Conservation (phyloP, 2,888 invertebrate genomes). For the Acronicta psi region DNA sequence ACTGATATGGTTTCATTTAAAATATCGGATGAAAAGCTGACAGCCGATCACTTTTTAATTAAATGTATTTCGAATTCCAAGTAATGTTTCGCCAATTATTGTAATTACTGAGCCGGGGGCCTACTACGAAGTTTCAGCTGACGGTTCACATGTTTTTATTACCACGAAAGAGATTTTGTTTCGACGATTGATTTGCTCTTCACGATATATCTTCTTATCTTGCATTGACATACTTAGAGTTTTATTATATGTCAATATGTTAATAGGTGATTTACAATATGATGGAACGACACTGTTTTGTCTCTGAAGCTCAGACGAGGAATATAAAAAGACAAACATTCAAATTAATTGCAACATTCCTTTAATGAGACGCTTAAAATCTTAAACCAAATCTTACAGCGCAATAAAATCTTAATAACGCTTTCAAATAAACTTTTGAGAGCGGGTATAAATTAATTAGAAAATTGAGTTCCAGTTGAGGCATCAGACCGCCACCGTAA, state of each 20-base stretch:
- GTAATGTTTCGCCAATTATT: background rate
- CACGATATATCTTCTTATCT: too few species aligned
- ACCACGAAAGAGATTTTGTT: too few species aligned
- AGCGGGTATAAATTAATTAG: constrained; percentile 76
- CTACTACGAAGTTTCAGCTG: background rate
- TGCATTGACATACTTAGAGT: too few species aligned
- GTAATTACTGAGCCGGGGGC: background rate
- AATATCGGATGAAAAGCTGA: background rate
- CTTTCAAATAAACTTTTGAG: constrained; percentile 66
- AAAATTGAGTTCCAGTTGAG: constrained; percentile 70
- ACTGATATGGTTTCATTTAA: background rate
- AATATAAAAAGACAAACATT: background rate
- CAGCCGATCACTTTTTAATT: background rate
- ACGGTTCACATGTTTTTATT: too few species aligned
- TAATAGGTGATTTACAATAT: too few species aligned
- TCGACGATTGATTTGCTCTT: too few species aligned
- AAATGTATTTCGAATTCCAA: background rate
- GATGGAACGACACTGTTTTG: too few species aligned
- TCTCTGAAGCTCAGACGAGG: too few species aligned
- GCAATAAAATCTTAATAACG: constrained; percentile 65
- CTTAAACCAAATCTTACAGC: constrained; percentile 45
- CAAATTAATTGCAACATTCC: constrained; percentile 28
- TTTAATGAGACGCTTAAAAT: constrained; percentile 41
- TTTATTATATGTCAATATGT: too few species aligned
- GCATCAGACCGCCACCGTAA: constrained; percentile 68